Conservation (phyloP, 2,797 vertebrate genomes). For the Dromococcyx pavoninus region DNA sequence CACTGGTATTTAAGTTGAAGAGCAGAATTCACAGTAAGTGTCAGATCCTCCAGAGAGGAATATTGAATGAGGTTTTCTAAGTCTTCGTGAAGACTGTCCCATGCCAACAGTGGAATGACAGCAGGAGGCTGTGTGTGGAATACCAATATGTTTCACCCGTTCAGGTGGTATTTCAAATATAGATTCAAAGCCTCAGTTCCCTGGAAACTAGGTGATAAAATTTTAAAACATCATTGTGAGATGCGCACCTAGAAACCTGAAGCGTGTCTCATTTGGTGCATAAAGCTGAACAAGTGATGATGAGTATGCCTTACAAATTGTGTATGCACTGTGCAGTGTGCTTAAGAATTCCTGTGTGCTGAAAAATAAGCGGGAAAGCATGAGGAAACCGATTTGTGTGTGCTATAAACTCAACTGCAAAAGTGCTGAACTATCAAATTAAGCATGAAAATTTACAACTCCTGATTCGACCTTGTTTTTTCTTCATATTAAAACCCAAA, state of each 20-base stretch:
- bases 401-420: conserved; percentile 47
- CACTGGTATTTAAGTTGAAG: conserved; percentile 82
- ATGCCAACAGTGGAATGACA: conserved; percentile 68
- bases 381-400: conserved; percentile 13
- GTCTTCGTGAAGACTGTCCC: conserved; percentile 77
- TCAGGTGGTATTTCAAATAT: conserved; percentile 55
- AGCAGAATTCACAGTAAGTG: conserved; percentile 82
- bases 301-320: conserved; percentile 39
- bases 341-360: conserved; percentile 46
- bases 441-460: conserved; percentile 40
- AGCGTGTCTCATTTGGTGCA: conserved; percentile 44
- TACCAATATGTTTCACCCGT: conserved; percentile 46
- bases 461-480: conserved; percentile 45
- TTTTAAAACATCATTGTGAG: conserved; percentile 48
- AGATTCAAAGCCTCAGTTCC: conserved; percentile 52
- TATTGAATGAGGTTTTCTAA: conserved; percentile 75
- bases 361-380: conserved; percentile 47
- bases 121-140: conserved; percentile 58
- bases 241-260: conserved; percentile 34
- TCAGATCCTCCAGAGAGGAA: conserved; percentile 74
- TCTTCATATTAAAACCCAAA: conserved; percentile 28
- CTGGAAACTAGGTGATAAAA: conserved; percentile 62
- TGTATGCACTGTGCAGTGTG: background rate
- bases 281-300: conserved; percentile 37
- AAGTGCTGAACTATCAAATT: conserved; percentile 70